Percentiles rank a stretch among this genome's conserved stretches.
Evolutionary conservation across 2,888 invertebrate genomes (phyloP).

Genomic region (Eledone cirrhosa): DNA sequence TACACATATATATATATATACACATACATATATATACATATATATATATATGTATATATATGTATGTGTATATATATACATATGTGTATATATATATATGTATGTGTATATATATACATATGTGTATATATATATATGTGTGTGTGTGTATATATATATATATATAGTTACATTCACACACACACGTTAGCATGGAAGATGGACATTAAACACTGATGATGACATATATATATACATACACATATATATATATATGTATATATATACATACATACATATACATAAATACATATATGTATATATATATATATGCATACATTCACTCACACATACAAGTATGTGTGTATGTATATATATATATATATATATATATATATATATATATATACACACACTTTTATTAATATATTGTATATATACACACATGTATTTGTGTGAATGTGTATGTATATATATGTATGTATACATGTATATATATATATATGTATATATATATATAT

Average conservation of each 20-base stretch:
- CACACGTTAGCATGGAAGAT: too few relatives aligned
- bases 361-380: conserved; percentile 1
- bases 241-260: background rate
- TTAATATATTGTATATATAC: background rate
- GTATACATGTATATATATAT: background rate
- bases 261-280: background rate
- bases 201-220: too few relatives aligned
- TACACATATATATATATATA: background rate
- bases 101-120: background rate
- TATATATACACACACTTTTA: background rate
- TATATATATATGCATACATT: background rate
- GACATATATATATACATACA: too few relatives aligned
- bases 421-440: background rate
- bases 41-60: background rate
- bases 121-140: background rate
- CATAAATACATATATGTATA: background rate
- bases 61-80: background rate
- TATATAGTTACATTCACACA: too few relatives aligned
- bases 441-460: background rate
- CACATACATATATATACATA: background rate
- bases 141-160: background rate
- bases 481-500: background rate
- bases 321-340: too few relatives aligned
- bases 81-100: background rate
- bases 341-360: background rate